Conservation (phyloP, 2,113 vertebrate genomes). For the Fukomys damarensis region DNA sequence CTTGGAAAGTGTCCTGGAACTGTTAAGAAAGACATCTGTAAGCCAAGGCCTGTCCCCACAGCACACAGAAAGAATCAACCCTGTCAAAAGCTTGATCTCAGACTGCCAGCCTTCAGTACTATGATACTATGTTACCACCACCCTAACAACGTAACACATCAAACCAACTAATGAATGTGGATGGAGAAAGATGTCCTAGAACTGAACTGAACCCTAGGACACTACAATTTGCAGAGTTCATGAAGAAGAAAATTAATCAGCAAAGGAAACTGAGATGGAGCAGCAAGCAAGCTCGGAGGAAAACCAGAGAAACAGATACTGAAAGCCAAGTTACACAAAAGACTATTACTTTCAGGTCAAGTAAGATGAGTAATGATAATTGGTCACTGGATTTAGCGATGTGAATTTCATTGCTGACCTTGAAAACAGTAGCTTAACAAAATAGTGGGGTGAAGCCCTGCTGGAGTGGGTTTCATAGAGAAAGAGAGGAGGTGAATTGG, state of each 20-base stretch:
- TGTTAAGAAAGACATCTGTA: background rate
- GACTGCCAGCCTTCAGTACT: background rate
- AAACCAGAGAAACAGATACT: background rate
- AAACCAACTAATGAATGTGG: background rate
- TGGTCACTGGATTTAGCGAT: background rate
- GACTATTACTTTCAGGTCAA: background rate
- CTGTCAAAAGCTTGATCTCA: background rate
- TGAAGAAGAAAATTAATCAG: background rate
- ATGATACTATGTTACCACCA: background rate
- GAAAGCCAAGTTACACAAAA: background rate
- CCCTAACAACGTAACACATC: background rate
- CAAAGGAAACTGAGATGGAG: background rate
- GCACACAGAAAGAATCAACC: background rate
- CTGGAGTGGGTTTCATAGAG: background rate
- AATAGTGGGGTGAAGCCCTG: background rate
- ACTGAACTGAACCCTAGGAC: background rate
- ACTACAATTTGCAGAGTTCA: conserved; percentile 1
- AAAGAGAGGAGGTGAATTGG: background rate
- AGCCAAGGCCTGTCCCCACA: background rate
- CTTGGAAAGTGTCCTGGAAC: background rate
- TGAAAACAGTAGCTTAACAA: conserved; percentile 14
- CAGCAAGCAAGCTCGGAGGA: background rate
- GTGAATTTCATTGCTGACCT: background rate
- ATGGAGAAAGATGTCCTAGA: background rate
- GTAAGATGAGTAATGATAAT: background rate